Conservation (phyloP, 2,888 invertebrate species). For the Lingula anatina region DNA sequence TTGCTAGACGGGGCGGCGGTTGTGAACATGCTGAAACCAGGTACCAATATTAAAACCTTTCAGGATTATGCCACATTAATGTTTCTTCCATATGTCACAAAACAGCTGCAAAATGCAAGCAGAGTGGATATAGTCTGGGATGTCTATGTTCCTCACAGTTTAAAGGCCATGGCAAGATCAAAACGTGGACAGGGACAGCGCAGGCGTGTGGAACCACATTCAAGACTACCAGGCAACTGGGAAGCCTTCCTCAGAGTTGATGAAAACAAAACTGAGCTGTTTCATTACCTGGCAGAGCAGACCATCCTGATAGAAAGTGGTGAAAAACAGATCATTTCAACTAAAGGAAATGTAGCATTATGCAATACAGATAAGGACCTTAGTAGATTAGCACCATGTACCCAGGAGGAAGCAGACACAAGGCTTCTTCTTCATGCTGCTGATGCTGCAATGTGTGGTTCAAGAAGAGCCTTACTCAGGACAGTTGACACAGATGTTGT, state of each 20-base stretch:
- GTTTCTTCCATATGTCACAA: too few relatives aligned
- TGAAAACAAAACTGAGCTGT: conserved; percentile 15
- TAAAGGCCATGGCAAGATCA: conserved; percentile 6
- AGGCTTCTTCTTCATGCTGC: conserved; percentile 9
- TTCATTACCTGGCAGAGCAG: conserved; percentile 7
- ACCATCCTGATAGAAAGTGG: too few relatives aligned
- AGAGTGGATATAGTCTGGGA: conserved; percentile 5
- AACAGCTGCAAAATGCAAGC: too few relatives aligned
- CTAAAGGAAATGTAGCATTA: conserved; percentile 2
- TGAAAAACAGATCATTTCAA: too few relatives aligned
- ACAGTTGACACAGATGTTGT: conserved; percentile 6
- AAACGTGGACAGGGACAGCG: conserved; percentile 6
- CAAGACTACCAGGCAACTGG: conserved; percentile 11
- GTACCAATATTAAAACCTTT: too few relatives aligned
- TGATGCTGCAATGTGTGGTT: conserved; percentile 2
- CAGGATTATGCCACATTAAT: too few relatives aligned
- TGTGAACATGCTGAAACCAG: conserved; percentile 5
- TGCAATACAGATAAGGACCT: conserved; percentile 2
- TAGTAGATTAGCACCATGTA: conserved; percentile 2
- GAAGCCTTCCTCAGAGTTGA: conserved; percentile 8
- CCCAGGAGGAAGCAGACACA: conserved; percentile 7
- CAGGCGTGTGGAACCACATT: conserved; percentile 6
- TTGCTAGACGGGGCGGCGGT: not conserved
- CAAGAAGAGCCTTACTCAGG: conserved; percentile 2
- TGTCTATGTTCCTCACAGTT: conserved; percentile 1